Evolutionary conservation across 2,113 vertebrate species (phyloP).

Genomic region (Corydoras sp.): DNA sequence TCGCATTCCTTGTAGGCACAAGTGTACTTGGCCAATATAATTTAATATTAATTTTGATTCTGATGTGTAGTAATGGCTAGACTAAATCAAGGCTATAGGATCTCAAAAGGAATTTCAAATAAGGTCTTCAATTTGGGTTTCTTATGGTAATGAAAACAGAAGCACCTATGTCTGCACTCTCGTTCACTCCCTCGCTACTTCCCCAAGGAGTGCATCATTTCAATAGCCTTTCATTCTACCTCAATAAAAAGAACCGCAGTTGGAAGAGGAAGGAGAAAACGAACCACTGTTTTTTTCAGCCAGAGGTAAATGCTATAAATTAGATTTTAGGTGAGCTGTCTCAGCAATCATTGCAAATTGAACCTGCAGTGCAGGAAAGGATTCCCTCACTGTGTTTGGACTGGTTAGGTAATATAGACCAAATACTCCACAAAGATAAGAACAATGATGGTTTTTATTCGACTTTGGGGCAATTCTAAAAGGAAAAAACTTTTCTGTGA

Average conservation of each 20-base stretch:
- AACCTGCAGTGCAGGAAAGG: background rate
- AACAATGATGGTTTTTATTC: too few relatives aligned
- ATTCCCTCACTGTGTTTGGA: background rate
- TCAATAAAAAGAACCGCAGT: constrained; percentile 45
- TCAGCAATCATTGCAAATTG: constrained; percentile 11
- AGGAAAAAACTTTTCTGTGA: too few relatives aligned
- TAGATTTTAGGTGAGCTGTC: constrained; percentile 20
- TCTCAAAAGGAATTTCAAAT: background rate
- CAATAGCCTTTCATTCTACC: constrained; percentile 52
- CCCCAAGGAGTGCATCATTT: constrained; percentile 46
- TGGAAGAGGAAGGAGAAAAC: constrained; percentile 16
- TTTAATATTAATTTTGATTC: background rate
- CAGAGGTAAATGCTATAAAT: constrained; percentile 20
- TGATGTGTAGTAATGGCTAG: background rate
- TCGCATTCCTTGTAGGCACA: background rate
- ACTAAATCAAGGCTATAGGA: constrained; percentile 41
- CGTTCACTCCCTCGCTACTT: constrained; percentile 20
- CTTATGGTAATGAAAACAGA: constrained; percentile 53
- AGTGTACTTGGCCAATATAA: background rate
- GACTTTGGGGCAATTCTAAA: too few relatives aligned
- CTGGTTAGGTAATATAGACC: too few relatives aligned
- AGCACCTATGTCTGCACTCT: constrained; percentile 38
- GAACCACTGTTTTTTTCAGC: constrained; percentile 50
- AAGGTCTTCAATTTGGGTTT: constrained; percentile 29
- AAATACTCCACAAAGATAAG: too few relatives aligned